Evolutionary conservation across 2,888 invertebrate genomes (phyloP).

Genomic region (Lomographa bimaculata): DNA sequence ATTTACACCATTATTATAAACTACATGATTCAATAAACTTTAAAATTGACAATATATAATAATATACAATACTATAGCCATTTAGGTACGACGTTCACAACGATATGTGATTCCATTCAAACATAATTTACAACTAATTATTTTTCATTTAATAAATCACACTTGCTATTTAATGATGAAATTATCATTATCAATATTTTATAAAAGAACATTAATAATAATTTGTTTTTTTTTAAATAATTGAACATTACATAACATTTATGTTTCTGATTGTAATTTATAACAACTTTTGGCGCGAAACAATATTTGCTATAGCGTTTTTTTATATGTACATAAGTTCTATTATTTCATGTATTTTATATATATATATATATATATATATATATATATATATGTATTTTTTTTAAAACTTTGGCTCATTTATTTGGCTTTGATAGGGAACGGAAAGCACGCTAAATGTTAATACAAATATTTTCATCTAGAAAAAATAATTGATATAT

Average conservation of each 20-base stretch:
- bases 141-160: constrained; percentile 35
- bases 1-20: constrained; percentile 25
- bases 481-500: constrained; percentile 31
- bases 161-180: too few species aligned
- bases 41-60: constrained; percentile 50
- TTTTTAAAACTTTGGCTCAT: constrained; percentile 72
- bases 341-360: constrained; percentile 33
- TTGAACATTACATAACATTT: constrained; percentile 49
- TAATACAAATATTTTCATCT: constrained; percentile 23
- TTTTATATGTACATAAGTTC: constrained; percentile 35
- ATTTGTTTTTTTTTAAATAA: constrained; percentile 9
- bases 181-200: constrained; percentile 23
- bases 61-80: constrained; percentile 23
- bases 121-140: constrained; percentile 27
- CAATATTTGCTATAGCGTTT: constrained; percentile 37
- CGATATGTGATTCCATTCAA: constrained; percentile 62
- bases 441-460: constrained; percentile 39
- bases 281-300: constrained; percentile 47
- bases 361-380: too few species aligned
- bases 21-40: constrained; percentile 42
- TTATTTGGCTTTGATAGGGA: constrained; percentile 70
- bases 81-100: constrained; percentile 37
- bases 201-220: constrained; percentile 12
- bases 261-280: constrained; percentile 61
- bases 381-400: too few species aligned